A percentile compares a stretch with the other conserved stretches of the same genome.
Evolutionary conservation across 1,140 invertebrate genomes (phyloP).

Genomic region (Zaprionus camerounensis): DNA sequence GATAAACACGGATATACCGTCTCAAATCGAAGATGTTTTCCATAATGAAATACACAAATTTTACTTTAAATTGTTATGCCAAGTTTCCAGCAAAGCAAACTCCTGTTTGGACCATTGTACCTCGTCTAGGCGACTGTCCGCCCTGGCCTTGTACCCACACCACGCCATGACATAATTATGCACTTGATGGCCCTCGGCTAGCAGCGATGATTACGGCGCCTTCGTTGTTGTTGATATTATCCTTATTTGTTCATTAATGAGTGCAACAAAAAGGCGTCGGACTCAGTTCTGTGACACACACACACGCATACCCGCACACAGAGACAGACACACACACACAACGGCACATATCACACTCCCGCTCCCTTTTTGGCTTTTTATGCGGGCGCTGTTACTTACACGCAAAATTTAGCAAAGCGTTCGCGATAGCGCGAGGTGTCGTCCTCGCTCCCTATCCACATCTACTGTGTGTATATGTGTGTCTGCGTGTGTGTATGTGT

Average conservation of each 20-base stretch:
- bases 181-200: conserved; percentile 72
- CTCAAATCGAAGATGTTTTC: not conserved
- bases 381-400: conserved; percentile 78
- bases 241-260: conserved; percentile 79
- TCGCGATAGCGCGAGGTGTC: conserved; percentile 76
- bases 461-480: conserved; percentile 22
- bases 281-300: conserved; percentile 13
- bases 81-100: not conserved
- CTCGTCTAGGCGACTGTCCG: conserved; percentile 5
- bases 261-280: conserved; percentile 76
- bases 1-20: not conserved
- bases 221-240: conserved; percentile 54
- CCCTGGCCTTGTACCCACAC: conserved; percentile 34
- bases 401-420: conserved; percentile 79
- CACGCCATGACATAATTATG: conserved; percentile 59
- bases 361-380: conserved; percentile 60
- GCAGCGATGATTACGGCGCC: conserved; percentile 77
- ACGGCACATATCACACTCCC: conserved; percentile 44
- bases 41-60: not conserved
- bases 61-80: not conserved
- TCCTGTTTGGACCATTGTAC: not conserved
- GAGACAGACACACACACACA: conserved; percentile 29
- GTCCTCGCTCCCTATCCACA: conserved; percentile 52
- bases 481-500: conserved; percentile 13
- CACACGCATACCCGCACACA: conserved; percentile 17